Base-by-base conservation (phyloP, 2,888 invertebrate species). In the Mantis religiosa region DNA sequence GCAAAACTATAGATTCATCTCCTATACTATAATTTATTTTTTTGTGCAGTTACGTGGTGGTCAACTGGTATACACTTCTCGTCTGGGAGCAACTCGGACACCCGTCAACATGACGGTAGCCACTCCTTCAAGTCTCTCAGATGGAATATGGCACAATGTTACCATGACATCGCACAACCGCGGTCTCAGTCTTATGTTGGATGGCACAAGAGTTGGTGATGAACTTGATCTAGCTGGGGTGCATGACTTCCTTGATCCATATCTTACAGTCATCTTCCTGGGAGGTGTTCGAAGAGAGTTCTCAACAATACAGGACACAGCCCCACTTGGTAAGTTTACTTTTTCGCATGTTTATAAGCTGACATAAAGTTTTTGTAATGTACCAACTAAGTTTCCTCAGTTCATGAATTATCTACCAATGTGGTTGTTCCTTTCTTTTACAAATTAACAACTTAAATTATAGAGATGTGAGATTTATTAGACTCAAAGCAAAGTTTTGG, bases 221-320 rank as follows among this genome's bases (percentile, higher is more conserved):
- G 98, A 98, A 92, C 94, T 98, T 7, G 98, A 98, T 92, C 95
- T 97, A 0, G 97, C 96, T 25, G 97, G 97, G 4, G 97, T 98
- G 0, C 98, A 98, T 92, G 98, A 98, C 92, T 98, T 98, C 92
- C 94, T 98, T 81, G 98, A 98, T 93, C 98, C 98, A 0, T 98
- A 98, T 92, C 93, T 99, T 87, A 97, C 97, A 0, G 94, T 96
- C 7, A 93, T 99, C 88, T 96, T 96, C 3, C 93, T 99, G 83
- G 98, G 98, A 83, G 98, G 97, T 14, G 95, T 96, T 0, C 95
- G 95, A 86, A 85, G 83, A 71, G 89, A 87, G n/a, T 14, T 91
- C 93, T 82, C 82, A 27, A 34, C 87, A 12, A 20, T 15, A 30
- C 95, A 28, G 96, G 96, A 91, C 94, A 95, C 91, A n/a, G 82